Evolutionary conservation across 2,888 invertebrate species (phyloP).

Genomic region (Saturnia japonica): DNA sequence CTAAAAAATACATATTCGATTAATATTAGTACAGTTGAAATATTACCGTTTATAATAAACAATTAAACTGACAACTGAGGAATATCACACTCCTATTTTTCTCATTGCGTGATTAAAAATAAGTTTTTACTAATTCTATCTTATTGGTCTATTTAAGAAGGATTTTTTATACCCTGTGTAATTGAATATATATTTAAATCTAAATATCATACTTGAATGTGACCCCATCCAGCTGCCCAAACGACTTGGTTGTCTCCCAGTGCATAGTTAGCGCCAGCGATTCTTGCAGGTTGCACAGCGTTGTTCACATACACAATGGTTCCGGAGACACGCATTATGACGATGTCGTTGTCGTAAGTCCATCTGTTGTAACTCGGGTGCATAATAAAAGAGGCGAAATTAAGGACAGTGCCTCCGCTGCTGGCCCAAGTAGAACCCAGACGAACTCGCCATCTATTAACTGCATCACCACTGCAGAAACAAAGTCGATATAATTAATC

Average conservation of each 20-base stretch:
- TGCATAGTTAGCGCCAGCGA: conserved; percentile 52
- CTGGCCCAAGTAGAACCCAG: conserved; percentile 42
- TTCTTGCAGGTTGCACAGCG: conserved; percentile 35
- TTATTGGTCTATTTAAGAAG: too few relatives aligned
- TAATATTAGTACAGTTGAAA: too few relatives aligned
- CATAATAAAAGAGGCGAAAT: conserved; percentile 13
- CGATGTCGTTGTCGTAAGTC: conserved; percentile 46
- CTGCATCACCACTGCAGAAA: conserved; percentile 24
- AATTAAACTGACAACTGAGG: too few relatives aligned
- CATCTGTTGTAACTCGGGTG: conserved; percentile 24
- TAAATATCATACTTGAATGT: conserved; percentile 20
- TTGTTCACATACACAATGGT: conserved; percentile 34
- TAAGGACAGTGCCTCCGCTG: conserved; percentile 22
- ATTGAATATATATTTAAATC: too few relatives aligned
- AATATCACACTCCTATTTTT: too few relatives aligned
- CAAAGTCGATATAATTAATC: not conserved
- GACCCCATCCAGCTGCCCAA: too few relatives aligned
- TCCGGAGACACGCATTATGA: conserved; percentile 39
- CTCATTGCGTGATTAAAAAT: too few relatives aligned
- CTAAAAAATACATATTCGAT: conserved; percentile 25
- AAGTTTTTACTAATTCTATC: too few relatives aligned
- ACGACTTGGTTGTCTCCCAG: conserved; percentile 45
- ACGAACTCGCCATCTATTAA: conserved; percentile 31
- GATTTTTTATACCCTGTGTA: too few relatives aligned
- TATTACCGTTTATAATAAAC: too few relatives aligned